Conservation (phyloP, 2,888 invertebrate genomes). For the Tachina grossa region DNA sequence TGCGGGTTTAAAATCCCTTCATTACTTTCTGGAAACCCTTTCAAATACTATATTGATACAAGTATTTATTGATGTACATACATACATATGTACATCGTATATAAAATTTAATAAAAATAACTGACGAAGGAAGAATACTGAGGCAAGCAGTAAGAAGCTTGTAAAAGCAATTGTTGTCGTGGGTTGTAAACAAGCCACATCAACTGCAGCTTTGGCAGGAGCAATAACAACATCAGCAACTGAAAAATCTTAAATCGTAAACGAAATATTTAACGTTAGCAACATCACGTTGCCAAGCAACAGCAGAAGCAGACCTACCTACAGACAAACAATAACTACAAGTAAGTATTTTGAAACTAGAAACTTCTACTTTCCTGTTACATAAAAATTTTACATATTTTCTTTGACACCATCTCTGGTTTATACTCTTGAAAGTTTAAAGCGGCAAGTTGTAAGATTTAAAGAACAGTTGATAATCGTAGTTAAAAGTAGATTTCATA, state of each 20-base stretch:
- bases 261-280: conserved; percentile 11
- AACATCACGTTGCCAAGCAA: conserved; percentile 30
- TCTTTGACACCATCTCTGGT: neutral
- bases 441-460: conserved; percentile 38
- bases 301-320: neutral
- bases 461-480: neutral
- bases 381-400: conserved; percentile 2
- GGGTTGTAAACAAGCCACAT: conserved; percentile 51
- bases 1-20: neutral
- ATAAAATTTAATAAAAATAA: conserved; percentile 32
- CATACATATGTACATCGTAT: no score
- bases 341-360: conserved; percentile 18
- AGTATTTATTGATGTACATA: conserved; percentile 3
- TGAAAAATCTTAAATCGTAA: conserved; percentile 22
- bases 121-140: conserved; percentile 13
- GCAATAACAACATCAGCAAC: conserved; percentile 59
- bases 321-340: neutral
- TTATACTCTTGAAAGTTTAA: neutral
- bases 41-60: neutral
- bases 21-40: conserved; percentile 11
- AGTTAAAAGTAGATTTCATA: neutral
- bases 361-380: conserved; percentile 25
- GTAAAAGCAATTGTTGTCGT: conserved; percentile 53
- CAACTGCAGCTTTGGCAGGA: conserved; percentile 42
- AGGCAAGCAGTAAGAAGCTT: conserved; percentile 39